These are phyloP conservation scores for Taenaris catops DNA, from an alignment of 2,888 invertebrate genomes.

Conservation along the genomic window DNA sequence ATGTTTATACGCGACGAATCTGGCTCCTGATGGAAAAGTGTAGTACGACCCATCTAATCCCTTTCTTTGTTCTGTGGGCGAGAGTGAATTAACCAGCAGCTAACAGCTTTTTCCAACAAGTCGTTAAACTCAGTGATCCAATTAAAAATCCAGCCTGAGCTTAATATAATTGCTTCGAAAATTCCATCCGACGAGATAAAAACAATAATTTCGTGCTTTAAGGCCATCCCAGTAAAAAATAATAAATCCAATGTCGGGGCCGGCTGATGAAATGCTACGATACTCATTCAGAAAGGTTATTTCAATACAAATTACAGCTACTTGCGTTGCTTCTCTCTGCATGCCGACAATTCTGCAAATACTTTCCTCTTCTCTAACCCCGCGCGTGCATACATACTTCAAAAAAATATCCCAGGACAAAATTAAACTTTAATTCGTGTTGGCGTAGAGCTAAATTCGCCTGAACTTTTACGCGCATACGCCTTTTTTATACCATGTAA, in stretches of 20 bases:
- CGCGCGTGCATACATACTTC: slow-evolving; percentile 25
- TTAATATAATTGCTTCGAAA: slow-evolving; percentile 75
- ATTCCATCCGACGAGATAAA: slow-evolving; percentile 72
- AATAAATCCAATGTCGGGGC: slow-evolving; percentile 64
- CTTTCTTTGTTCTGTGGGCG: too few species aligned
- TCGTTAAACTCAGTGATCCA: slow-evolving; percentile 69
- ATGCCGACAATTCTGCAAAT: slow-evolving; percentile 76
- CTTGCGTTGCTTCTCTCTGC: slow-evolving; percentile 67
- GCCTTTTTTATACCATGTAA: slow-evolving; percentile 18
- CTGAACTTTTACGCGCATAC: slow-evolving; percentile 19
- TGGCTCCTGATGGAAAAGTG: too few species aligned
- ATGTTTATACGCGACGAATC: too few species aligned
- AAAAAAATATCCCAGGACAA: slow-evolving; percentile 2
- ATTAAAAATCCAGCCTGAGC: slow-evolving; percentile 69
- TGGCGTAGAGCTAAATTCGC: slow-evolving; percentile 3
- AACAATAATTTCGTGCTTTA: slow-evolving; percentile 77
- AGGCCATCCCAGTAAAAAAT: slow-evolving; percentile 69
- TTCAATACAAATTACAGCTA: slow-evolving; percentile 78
- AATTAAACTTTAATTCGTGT: slow-evolving; percentile 7
- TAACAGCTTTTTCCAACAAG: slow-evolving; percentile 50
- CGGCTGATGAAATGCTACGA: slow-evolving; percentile 69
- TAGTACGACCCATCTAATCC: too few species aligned
- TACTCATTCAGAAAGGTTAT: slow-evolving; percentile 73
- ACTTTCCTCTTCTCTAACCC: slow-evolving; percentile 64
- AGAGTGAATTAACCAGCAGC: slow-evolving; percentile 39